These are phyloP conservation scores for Prionchulus punctatus DNA, from an alignment of 2,888 invertebrate species.

Conservation along the genomic window DNA sequence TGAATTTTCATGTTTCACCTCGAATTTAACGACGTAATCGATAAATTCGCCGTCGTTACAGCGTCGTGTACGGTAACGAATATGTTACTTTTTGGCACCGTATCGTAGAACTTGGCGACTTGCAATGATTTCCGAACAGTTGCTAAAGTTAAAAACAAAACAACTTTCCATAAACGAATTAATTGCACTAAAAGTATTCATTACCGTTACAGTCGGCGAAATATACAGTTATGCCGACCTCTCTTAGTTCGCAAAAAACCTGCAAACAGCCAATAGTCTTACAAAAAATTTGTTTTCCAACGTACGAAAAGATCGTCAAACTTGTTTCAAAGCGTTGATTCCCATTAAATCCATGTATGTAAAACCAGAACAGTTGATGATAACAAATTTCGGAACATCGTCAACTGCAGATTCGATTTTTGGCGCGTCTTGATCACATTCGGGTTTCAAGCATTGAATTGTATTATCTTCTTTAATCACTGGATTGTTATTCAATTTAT, in stretches of 20 bases:
- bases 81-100: neutral
- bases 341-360: neutral
- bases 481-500: too few relatives aligned
- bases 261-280: too few relatives aligned
- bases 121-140: neutral
- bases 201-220: neutral
- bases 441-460: too few relatives aligned
- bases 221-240: neutral
- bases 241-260: neutral
- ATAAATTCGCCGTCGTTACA: too few relatives aligned
- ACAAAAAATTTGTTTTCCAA: too few relatives aligned
- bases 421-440: too few relatives aligned
- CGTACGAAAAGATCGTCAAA: too few relatives aligned
- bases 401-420: too few relatives aligned
- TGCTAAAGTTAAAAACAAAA: neutral
- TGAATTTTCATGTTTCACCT: too few relatives aligned
- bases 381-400: neutral
- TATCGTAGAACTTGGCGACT: neutral
- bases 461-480: too few relatives aligned
- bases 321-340: neutral
- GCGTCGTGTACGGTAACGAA: neutral
- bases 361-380: neutral
- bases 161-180: too few relatives aligned
- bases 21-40: too few relatives aligned
- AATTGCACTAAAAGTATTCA: neutral